These are phyloP conservation scores for Himalopsyche anomala DNA, from an alignment of 2,888 invertebrate genomes.

Conservation along the genomic window DNA sequence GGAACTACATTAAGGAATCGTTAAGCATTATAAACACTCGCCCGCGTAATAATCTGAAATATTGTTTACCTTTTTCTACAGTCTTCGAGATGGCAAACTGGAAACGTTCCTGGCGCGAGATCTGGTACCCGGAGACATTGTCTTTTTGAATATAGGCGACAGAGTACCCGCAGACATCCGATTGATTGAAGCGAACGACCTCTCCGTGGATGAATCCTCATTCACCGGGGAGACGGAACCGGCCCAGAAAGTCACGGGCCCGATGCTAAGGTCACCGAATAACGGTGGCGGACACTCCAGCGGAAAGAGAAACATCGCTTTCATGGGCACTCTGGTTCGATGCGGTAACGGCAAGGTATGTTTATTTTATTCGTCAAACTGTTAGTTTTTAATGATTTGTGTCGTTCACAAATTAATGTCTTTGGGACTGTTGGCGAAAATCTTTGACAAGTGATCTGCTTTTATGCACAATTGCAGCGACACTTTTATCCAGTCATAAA, in stretches of 20 bases:
- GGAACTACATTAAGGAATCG: too few relatives aligned
- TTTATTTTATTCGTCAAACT: not conserved
- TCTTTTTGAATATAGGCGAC: slow-evolving; percentile 95
- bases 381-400: not conserved
- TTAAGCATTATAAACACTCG: too few relatives aligned
- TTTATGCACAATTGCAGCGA: too few relatives aligned
- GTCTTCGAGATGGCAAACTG: slow-evolving; percentile 89
- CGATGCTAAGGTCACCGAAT: slow-evolving; percentile 80
- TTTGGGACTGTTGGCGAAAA: too few relatives aligned
- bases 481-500: too few relatives aligned
- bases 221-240: slow-evolving; percentile 99
- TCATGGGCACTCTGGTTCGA: slow-evolving; percentile 98
- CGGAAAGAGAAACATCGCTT: slow-evolving; percentile 91
- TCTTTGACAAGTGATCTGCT: too few relatives aligned
- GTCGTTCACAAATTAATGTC: too few relatives aligned
- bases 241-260: slow-evolving; percentile 84
- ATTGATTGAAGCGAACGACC: slow-evolving; percentile 93
- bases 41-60: too few relatives aligned
- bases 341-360: slow-evolving; percentile 95
- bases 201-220: slow-evolving; percentile 97
- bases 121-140: slow-evolving; percentile 97
- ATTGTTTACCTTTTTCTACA: slow-evolving; percentile 68
- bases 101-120: slow-evolving; percentile 96
- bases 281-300: slow-evolving; percentile 82
- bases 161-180: slow-evolving; percentile 97